phyloP scores from a whole-genome alignment of 2,888 invertebrate genomes.

The Drosophila kanekoi region DNA sequence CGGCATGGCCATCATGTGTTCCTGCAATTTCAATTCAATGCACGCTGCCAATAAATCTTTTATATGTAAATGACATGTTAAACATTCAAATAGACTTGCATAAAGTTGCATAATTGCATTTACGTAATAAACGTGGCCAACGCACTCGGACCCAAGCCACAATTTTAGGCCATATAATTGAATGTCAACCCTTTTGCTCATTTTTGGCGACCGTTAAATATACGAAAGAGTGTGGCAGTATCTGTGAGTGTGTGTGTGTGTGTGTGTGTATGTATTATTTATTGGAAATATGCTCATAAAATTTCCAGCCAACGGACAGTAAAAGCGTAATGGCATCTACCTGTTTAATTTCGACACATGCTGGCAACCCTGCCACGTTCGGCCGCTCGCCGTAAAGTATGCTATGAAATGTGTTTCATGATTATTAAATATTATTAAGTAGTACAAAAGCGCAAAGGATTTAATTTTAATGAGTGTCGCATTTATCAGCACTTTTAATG shows the following conservation, averaged over 20 bases:
- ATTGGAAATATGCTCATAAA: slow-evolving; percentile 66
- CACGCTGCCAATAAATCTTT: slow-evolving; percentile 67
- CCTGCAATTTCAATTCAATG: slow-evolving; percentile 66
- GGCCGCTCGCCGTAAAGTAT: slow-evolving; percentile 3
- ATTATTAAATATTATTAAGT: slow-evolving; percentile 37
- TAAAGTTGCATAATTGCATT: slow-evolving; percentile 76
- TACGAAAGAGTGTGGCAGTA: neutral
- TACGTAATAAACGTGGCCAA: slow-evolving; percentile 55
- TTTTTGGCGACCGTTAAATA: slow-evolving; percentile 22
- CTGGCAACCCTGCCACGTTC: slow-evolving; percentile 14
- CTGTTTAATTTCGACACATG: slow-evolving; percentile 54
- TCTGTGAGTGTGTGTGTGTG: neutral
- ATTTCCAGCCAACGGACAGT: slow-evolving; percentile 41
- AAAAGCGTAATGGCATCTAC: slow-evolving; percentile 49
- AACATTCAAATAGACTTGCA: slow-evolving; percentile 76
- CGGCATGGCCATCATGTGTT: neutral
- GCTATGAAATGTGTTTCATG: slow-evolving; percentile 16
- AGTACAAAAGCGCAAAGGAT: slow-evolving; percentile 12
- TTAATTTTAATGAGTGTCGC: slow-evolving; percentile 20
- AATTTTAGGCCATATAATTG: slow-evolving; percentile 39
- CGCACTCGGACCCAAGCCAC: neutral
- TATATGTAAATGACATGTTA: slow-evolving; percentile 76
- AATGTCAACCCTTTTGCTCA: slow-evolving; percentile 36
- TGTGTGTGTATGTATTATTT: slow-evolving; percentile 59
- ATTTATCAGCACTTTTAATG: slow-evolving; percentile 10